Base-by-base conservation (phyloP, 2,797 vertebrate species). In the Gouania willdenowi region DNA sequence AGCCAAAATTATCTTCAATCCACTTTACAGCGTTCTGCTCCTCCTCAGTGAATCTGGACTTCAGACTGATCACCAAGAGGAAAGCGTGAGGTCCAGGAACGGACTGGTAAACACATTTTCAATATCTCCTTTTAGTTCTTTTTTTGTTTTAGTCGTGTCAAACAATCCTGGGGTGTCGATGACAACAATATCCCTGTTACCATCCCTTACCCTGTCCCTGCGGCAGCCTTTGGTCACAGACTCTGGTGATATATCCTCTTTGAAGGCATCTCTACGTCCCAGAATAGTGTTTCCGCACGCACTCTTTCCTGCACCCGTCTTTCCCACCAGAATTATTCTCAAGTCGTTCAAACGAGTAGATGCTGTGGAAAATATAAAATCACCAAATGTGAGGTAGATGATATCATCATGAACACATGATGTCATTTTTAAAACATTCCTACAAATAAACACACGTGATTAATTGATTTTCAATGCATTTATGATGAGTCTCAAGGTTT, bases 271-370 rank as follows among this genome's bases (percentile, higher is more conserved):
- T 11, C 10, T 0, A 0, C 0, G 0, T 0, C 64, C 47, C 38
- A 79, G 42, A 11, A 83, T 77, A 38, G 52, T 76, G 60, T 83
- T 81, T 49, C 54, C 66, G 21, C 71, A 44, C 0, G 76, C 37
- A 34, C 73, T 80, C 35, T 84, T 79, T 34, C 73, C 73, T 12
- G 63, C 17, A 23, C 72, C 72, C 1, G 60, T 78, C 55, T 71
- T 80, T 21, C 72, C 71, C 1, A 80, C 28, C 12, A 80, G 13
- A 17, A 78, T 23, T 1, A 79, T 25, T 26, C 25, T 11, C 25
- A 26, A 10, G 2, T 26, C 25, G 11, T 26, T 9, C 4, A 20
- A 6, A 3, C 20, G n/a, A n/a, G n/a, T n/a, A n/a, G n/a, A 1
- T 20, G 18, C 20, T 18, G 25, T 10, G 10, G 25, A 12, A 11